phyloP scores from a whole-genome alignment of 2,888 invertebrate genomes.

The Troilus luridus region DNA sequence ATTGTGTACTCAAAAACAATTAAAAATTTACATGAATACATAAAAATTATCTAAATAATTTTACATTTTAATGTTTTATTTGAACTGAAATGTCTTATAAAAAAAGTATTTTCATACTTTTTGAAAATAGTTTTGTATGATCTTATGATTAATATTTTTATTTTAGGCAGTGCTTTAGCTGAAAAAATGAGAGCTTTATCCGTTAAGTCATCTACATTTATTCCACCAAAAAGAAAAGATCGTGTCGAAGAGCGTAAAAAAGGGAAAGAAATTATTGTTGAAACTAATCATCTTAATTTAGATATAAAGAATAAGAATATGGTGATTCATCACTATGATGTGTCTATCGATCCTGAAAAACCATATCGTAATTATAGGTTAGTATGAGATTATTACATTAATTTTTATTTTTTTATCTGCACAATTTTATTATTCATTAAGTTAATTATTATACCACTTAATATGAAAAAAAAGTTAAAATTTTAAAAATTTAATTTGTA shows the following conservation, averaged over 20 bases:
- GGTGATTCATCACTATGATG: slow-evolving; percentile 84
- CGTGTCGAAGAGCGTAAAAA: not conserved
- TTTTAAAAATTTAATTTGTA: no score
- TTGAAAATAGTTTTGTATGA: not conserved
- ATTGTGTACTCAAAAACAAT: no score
- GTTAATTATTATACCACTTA: not conserved
- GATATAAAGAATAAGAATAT: slow-evolving; percentile 71
- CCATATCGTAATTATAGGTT: slow-evolving; percentile 76
- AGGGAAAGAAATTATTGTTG: slow-evolving; percentile 71
- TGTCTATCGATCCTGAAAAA: slow-evolving; percentile 78
- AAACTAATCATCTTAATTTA: slow-evolving; percentile 79
- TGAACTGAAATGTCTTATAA: no score
- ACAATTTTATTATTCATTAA: not conserved
- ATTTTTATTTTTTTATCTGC: not conserved
- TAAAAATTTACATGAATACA: no score
- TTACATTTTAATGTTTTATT: no score
- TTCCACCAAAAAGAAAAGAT: slow-evolving; percentile 39
- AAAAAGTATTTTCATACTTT: not conserved
- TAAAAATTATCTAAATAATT: no score
- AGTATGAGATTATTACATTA: not conserved
- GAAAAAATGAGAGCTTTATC: not conserved
- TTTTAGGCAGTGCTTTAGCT: not conserved
- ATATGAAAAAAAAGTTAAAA: no score
- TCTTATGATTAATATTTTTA: not conserved
- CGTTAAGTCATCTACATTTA: not conserved